Evolutionary conservation across 1,140 invertebrate species (phyloP).

Genomic region (Lepidostoma basale): DNA sequence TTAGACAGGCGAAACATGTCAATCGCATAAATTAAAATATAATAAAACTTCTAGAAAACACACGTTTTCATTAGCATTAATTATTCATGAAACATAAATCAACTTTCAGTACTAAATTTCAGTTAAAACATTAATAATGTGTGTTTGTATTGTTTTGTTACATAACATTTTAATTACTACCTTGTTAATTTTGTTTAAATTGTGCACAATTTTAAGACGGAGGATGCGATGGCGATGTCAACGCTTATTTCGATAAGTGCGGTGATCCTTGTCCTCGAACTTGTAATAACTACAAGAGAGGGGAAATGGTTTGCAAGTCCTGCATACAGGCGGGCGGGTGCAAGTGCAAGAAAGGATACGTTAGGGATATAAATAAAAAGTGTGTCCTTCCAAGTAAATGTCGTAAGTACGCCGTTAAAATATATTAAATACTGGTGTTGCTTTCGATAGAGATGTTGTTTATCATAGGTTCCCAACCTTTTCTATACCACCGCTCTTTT

Average conservation of each 20-base stretch:
- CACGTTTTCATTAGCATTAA: too few relatives aligned
- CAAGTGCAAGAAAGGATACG: conserved; percentile 27
- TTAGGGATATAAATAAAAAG: conserved; percentile 6
- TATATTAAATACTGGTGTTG: too few relatives aligned
- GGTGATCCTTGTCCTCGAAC: conserved; percentile 30
- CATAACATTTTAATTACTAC: too few relatives aligned
- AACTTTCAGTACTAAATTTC: too few relatives aligned
- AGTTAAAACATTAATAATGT: too few relatives aligned
- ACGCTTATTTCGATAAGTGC: conserved; percentile 9
- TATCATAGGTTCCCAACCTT: too few relatives aligned
- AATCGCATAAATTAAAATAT: too few relatives aligned
- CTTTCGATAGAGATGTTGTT: background rate
- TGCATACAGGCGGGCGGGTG: conserved; percentile 17
- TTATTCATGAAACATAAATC: too few relatives aligned
- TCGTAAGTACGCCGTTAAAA: conserved; percentile 17
- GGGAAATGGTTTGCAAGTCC: background rate
- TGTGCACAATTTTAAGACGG: background rate
- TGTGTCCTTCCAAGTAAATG: conserved; percentile 13
- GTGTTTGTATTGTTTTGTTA: too few relatives aligned
- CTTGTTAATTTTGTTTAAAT: background rate
- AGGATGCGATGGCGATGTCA: conserved; percentile 18
- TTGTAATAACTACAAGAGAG: conserved; percentile 20
- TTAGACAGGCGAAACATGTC: too few relatives aligned
- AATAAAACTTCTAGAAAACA: too few relatives aligned
- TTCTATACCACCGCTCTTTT: too few relatives aligned